These are phyloP conservation scores for Brachionus calyciflorus DNA, from an alignment of 1,140 invertebrate genomes.

Conservation along the genomic window DNA sequence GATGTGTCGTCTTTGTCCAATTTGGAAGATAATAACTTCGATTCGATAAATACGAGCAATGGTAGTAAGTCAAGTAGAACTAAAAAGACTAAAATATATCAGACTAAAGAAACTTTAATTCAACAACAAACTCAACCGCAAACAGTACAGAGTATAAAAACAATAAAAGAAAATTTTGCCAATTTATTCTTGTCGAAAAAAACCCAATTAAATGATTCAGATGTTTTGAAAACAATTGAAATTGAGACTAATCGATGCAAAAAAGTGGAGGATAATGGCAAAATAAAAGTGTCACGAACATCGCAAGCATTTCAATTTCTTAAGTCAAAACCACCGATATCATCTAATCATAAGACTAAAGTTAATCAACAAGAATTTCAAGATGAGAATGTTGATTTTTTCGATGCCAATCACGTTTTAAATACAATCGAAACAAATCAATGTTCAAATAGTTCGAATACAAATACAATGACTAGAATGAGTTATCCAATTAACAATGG, in stretches of 20 bases:
- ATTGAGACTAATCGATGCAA: conserved; percentile 13
- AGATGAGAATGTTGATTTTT: conserved; percentile 13
- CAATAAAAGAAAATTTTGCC: conserved; percentile 28
- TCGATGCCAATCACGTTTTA: conserved; percentile 18
- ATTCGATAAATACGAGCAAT: conserved; percentile 8
- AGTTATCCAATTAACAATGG: not conserved
- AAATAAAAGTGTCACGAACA: conserved; percentile 10
- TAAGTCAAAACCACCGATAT: conserved; percentile 10
- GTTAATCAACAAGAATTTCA: not conserved
- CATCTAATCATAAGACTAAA: not conserved
- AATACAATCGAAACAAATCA: not conserved
- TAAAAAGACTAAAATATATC: too few species aligned
- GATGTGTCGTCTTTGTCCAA: conserved; percentile 27
- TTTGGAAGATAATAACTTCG: conserved; percentile 21
- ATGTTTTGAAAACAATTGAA: conserved; percentile 14
- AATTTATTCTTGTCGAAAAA: conserved; percentile 40
- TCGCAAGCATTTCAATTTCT: conserved; percentile 34
- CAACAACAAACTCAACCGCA: too few species aligned
- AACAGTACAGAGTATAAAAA: conserved; percentile 18
- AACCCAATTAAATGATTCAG: not conserved
- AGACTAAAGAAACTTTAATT: not conserved
- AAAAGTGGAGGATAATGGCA: not conserved
- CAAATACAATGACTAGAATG: not conserved
- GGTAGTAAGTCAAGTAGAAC: not conserved
- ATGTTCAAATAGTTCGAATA: not conserved